Evolutionary conservation across 2,797 vertebrate genomes (phyloP), one percentile per base, ranked within the genome.

Genomic region (Champsocephalus gunnari): DNA sequence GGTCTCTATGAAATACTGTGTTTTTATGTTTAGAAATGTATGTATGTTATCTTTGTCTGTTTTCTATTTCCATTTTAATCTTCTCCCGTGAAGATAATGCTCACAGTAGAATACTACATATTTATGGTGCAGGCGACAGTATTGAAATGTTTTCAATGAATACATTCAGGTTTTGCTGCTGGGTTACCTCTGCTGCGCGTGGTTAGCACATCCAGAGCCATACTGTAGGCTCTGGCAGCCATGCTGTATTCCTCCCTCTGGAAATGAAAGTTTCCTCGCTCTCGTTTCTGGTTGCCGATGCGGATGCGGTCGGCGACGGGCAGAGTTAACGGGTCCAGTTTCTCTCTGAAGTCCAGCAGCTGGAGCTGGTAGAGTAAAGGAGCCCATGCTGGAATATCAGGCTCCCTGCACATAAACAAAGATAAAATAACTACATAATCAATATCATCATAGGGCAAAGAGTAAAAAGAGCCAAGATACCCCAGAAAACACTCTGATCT

Each of bases 191-290:
- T 73, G 65, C 74, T 83, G 75, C 55, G 21, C 65, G 94, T 93
- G 66, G 91, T 93, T 5, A 96, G 92, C 80, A 96, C 88, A 54
- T 95, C 94, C 85, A 96, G 93, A 14, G 96, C 95, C 87, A 95
- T 94, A 55, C 91, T 91, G 81, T 97, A 98, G 71, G 94, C 95
- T 49, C 86, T 90, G 51, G 94, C 90, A 19, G 96, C 96, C 75
- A 90, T 87, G 81, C 81, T 66, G 84, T 94, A 96, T 71, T 97
- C 95, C 68, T 96, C 94, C 75, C 95, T 93, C 73, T 95, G 92
- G 90, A 97, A 97, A 88, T 96, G 94, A 86, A 95, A 96, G 92
- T 97, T 97, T 61, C 96, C 96, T 47, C 95, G 92, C 82, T 97
- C 96, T 68, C 96, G 90, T 77, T 96, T 96, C 89, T 95, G 94